Base-by-base conservation (phyloP, 1,140 invertebrate genomes). In the Drosophila cardini region DNA sequence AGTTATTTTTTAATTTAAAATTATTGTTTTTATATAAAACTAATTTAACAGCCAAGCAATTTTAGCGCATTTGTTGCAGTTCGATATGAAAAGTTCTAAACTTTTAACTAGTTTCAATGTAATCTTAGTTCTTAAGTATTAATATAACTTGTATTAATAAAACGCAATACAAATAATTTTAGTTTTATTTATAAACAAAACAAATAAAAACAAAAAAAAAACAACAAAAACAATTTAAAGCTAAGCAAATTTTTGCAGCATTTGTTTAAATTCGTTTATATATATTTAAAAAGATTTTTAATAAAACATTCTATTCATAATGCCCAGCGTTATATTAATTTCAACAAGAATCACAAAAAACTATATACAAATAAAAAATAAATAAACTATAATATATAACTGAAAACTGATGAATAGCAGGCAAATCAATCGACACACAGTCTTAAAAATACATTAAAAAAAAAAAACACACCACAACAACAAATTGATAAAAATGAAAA, bases 131-230 rank as follows among this genome's bases (percentile, higher is more conserved):
- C 16, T 30, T 73, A 73, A 73, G 58, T 62, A 63, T 86, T 86
- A 78, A 86, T 86, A 73, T 83, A 68, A 80, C 61, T 87, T 83
- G 76, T 86, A 89, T 86, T 86, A 86, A 87, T 89, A 89, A 89
- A 75, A 86, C 75, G 84, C 83, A 89, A 86, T 89, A 83, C 79
- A 86, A 86, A 87, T 86, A 89, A 79, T 78, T 86, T 86, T 86
- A 86, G 80, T 86, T 87, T 78, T 82, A 83, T 86, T 89, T 86
- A 89, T 87, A 48, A 52, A 38, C 58, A 16, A 1, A 16, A 58
- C 42, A 15, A 32, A 42, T 15, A 64, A 36, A 60, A 52, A 34
- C 62, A 45, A 26, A 32, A 60, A 38, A 50, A 57, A 30, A 75
- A 62, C 55, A 61, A 61, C 38, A 61, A 62, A 16, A 70, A 65